Percentiles rank a stretch among this genome's conserved stretches.
phyloP scores from a whole-genome alignment of 2,113 vertebrate genomes.

The Lepisosteus osseus region DNA sequence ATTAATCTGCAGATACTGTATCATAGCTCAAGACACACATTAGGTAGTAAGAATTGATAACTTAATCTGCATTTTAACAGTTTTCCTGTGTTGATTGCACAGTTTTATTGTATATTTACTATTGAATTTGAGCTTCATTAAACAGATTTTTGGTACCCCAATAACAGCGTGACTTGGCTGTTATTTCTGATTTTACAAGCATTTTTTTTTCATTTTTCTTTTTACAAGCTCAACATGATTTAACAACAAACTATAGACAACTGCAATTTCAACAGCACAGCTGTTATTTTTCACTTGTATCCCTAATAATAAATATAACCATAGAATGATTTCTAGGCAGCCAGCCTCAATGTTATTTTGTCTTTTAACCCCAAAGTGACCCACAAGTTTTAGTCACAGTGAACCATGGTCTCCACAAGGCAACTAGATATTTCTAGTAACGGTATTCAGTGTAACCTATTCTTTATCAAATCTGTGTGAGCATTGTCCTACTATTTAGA shows the following conservation, averaged over 20 bases:
- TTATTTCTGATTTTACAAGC: neutral
- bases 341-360: neutral
- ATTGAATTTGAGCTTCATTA: slow-evolving; percentile 2
- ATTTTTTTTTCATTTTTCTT: neutral
- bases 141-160: slow-evolving; percentile 2
- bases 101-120: slow-evolving; percentile 1
- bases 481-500: neutral
- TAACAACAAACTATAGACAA: slow-evolving; percentile 3
- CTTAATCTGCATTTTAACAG: slow-evolving; percentile 18
- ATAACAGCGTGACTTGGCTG: neutral
- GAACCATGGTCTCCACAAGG: slow-evolving; percentile 76
- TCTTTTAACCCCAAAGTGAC: slow-evolving; percentile 20
- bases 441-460: slow-evolving; percentile 30
- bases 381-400: slow-evolving; percentile 68
- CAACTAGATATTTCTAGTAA: slow-evolving; percentile 40
- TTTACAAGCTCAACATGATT: neutral
- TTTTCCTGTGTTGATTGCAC: slow-evolving; percentile 15
- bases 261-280: slow-evolving; percentile 2
- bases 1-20: slow-evolving; percentile 43
- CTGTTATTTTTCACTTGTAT: slow-evolving; percentile 17
- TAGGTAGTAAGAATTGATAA: slow-evolving; percentile 32
- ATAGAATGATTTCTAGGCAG: slow-evolving; percentile 15
- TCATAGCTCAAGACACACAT: slow-evolving; percentile 39
- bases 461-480: slow-evolving; percentile 37
- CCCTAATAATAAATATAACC: slow-evolving; percentile 4